Evolutionary conservation across 2,888 invertebrate genomes (phyloP).

Genomic region (Steinernema hermaphroditum): DNA sequence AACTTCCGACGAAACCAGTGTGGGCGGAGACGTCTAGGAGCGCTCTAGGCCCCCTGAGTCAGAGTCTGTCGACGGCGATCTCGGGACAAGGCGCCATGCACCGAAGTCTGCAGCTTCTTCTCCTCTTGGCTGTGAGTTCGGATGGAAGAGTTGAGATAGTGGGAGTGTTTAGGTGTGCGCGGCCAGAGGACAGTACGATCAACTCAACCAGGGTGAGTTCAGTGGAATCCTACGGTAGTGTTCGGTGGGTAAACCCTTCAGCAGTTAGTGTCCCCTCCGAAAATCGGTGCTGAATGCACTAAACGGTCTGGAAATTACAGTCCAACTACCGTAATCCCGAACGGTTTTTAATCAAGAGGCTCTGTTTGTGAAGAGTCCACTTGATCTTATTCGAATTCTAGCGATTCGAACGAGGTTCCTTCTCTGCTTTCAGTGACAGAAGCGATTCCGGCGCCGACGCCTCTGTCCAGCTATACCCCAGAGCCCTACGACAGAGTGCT

Average conservation of each 20-base stretch:
- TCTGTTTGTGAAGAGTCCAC: too few relatives aligned
- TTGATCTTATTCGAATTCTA: background rate
- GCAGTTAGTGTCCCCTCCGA: too few relatives aligned
- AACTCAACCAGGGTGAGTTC: background rate
- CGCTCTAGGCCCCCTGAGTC: background rate
- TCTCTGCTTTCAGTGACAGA: background rate
- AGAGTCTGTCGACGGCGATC: background rate
- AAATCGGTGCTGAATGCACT: too few relatives aligned
- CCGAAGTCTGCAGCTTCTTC: too few relatives aligned
- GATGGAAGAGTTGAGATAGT: too few relatives aligned
- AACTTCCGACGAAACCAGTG: slow-evolving; percentile 18
- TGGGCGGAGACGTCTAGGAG: background rate
- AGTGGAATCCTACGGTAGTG: too few relatives aligned
- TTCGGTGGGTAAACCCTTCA: too few relatives aligned
- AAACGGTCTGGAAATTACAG: too few relatives aligned
- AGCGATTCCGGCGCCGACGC: slow-evolving; percentile 16
- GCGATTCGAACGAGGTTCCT: background rate
- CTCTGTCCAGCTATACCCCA: background rate
- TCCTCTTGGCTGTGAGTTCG: too few relatives aligned
- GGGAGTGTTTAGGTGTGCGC: slow-evolving; percentile 8
- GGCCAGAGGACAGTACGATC: background rate
- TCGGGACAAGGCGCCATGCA: too few relatives aligned
- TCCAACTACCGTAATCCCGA: too few relatives aligned
- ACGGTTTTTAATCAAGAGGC: too few relatives aligned
- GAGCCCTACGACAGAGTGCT: background rate